A percentile compares a stretch with the other conserved stretches of the same genome.
Evolutionary conservation across 2,888 invertebrate species (phyloP).

Genomic region (Cyrtodaria siliqua): DNA sequence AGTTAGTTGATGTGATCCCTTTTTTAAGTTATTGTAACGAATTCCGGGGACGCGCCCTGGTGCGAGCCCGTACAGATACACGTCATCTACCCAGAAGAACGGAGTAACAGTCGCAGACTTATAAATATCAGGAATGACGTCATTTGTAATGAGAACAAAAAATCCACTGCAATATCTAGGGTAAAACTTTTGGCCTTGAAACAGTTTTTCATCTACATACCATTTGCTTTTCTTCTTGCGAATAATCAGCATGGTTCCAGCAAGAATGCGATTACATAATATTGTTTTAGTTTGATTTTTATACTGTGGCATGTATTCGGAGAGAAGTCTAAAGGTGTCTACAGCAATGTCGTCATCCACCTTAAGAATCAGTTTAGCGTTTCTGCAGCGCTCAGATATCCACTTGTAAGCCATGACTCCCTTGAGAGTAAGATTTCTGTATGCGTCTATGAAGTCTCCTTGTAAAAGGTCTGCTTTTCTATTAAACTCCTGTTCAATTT

Average conservation of each 20-base stretch:
- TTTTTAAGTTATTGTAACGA: slow-evolving; percentile 39
- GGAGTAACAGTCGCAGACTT: slow-evolving; percentile 50
- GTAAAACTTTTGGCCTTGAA: slow-evolving; percentile 51
- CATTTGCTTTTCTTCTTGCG: slow-evolving; percentile 53
- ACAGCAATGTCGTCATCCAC: slow-evolving; percentile 75
- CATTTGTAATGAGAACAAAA: slow-evolving; percentile 54
- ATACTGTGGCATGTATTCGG: slow-evolving; percentile 36
- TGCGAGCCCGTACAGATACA: slow-evolving; percentile 55
- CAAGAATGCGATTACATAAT: slow-evolving; percentile 54
- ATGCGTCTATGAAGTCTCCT: slow-evolving; percentile 73
- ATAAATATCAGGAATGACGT: slow-evolving; percentile 57
- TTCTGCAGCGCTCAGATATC: no score
- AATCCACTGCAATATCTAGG: slow-evolving; percentile 62
- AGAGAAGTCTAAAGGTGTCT: slow-evolving; percentile 57
- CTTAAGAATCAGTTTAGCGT: slow-evolving; percentile 68
- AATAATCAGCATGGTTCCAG: slow-evolving; percentile 56
- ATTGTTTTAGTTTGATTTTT: slow-evolving; percentile 43
- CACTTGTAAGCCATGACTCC: slow-evolving; percentile 73
- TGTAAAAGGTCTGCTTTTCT: slow-evolving; percentile 69
- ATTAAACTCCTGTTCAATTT: slow-evolving; percentile 61
- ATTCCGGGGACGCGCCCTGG: slow-evolving; percentile 50
- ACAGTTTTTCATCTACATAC: slow-evolving; percentile 44
- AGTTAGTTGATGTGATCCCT: slow-evolving; percentile 25
- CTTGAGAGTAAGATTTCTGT: slow-evolving; percentile 73
- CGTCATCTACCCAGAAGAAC: slow-evolving; percentile 66